Evolutionary conservation across 1,140 invertebrate genomes (phyloP), one percentile per base, ranked within the genome.

Genomic region (Lamellibrachia luymesi): DNA sequence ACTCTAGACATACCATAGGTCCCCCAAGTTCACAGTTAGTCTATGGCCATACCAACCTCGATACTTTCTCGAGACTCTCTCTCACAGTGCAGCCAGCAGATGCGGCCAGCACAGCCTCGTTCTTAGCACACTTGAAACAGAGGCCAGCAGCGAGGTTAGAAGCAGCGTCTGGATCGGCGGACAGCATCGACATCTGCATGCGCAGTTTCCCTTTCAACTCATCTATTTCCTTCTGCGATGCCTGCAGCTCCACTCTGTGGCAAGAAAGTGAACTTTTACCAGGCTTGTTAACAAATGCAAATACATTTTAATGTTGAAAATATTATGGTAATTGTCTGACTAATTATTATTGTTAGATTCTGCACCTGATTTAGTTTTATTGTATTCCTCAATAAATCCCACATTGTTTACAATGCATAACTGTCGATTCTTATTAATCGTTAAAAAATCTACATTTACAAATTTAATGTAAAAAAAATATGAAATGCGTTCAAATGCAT

Each of bases 181-280:
- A 51, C 22, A 38, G 27, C 49, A 92, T 25, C 25, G 92, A 92
- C 27, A 51, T 52, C 51, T 38, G 50, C 92, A 92, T 92, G 50
- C 92, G 92, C 7, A 92, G 27, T 13, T 64, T 50, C 51, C 51
- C 27, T 52, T n/a, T 92, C 51, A 92, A n/a, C 92, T 92, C 92
- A 1, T 92, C 92, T 2, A 56, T 27, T 64, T 92, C 92, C 51
- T 64, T 50, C 51, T 92, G 50, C 7, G 50, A 92, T 52, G 51
- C 10, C 51, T 51, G 27, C 51, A 52, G 52, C 51, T 92, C 92
- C 92, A 51, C 92, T 50, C 92, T 92, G 92, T 51, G 27, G 52
- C 38, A 49, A 25, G 27, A 91, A 51, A 27, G 50, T 50, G 90
- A 91, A 91, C 10, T 50, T 50, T 90, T n/a, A 90, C 80, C n/a